These are phyloP conservation scores for Philopotamus ludificatus DNA, from an alignment of 1,140 invertebrate genomes.

Conservation along the genomic window DNA sequence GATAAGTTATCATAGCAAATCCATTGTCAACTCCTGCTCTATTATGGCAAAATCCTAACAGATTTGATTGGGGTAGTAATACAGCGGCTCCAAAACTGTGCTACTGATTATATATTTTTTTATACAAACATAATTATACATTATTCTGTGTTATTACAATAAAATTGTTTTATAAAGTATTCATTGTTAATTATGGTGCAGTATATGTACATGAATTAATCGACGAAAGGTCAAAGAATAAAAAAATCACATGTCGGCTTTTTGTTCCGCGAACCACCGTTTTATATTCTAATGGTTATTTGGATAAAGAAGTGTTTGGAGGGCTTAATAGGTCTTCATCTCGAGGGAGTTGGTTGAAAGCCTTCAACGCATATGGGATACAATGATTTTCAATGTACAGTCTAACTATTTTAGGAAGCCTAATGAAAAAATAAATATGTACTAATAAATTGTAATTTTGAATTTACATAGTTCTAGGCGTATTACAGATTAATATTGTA, in stretches of 20 bases:
- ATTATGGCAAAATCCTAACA: constrained; percentile 23
- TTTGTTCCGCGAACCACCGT: constrained; percentile 15
- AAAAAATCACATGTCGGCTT: too few relatives aligned
- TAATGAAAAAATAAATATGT: too few relatives aligned
- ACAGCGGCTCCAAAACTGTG: constrained; percentile 12
- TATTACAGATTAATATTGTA: too few relatives aligned
- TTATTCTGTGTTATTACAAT: too few relatives aligned
- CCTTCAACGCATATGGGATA: constrained; percentile 31
- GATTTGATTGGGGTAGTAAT: constrained; percentile 26
- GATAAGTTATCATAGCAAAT: constrained; percentile 32
- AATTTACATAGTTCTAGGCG: too few relatives aligned
- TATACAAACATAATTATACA: background rate
- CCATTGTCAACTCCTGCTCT: constrained; percentile 27
- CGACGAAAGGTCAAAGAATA: too few relatives aligned
- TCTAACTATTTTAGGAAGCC: background rate
- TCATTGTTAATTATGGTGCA: background rate
- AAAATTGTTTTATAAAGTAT: too few relatives aligned
- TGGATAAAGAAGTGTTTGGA: constrained; percentile 32
- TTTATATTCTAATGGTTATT: constrained; percentile 17
- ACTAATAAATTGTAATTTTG: too few relatives aligned
- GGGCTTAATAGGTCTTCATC: constrained; percentile 32
- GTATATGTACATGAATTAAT: too few relatives aligned
- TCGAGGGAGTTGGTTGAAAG: constrained; percentile 28
- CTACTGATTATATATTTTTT: background rate
- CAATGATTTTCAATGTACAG: constrained; percentile 26